A percentile compares a stretch with the other conserved stretches of the same genome.
These are phyloP conservation scores for Trimorus sp. DNA, from an alignment of 2,888 invertebrate genomes.

Conservation along the genomic window DNA sequence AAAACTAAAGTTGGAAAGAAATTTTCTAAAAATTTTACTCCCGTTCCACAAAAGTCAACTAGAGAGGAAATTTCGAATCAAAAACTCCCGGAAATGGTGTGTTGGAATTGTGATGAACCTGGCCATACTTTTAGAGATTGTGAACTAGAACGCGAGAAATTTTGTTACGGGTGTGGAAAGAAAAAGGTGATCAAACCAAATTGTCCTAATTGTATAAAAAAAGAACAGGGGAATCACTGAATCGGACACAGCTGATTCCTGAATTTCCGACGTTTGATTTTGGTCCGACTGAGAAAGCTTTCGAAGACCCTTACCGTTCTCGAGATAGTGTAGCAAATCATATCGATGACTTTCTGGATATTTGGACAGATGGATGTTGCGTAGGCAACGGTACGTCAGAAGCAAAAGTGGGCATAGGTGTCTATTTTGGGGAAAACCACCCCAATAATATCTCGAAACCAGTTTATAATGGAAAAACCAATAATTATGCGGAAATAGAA, in stretches of 20 bases:
- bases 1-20: too few species aligned
- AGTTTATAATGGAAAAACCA: background rate
- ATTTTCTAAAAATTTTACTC: too few species aligned
- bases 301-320: too few species aligned
- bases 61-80: too few species aligned
- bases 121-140: background rate
- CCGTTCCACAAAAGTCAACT: too few species aligned
- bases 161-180: background rate
- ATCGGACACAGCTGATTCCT: too few species aligned
- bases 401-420: slow-evolving; percentile 10
- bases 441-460: slow-evolving; percentile 20
- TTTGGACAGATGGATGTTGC: slow-evolving; percentile 22
- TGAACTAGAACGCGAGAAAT: background rate
- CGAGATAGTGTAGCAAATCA: too few species aligned
- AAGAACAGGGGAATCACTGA: background rate
- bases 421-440: slow-evolving; percentile 17
- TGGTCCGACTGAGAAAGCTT: too few species aligned
- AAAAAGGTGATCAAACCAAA: too few species aligned
- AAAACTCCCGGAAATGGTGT: background rate
- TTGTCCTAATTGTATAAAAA: too few species aligned
- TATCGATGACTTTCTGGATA: background rate
- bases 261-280: background rate
- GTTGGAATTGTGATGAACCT: slow-evolving; percentile 1
- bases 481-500: slow-evolving; percentile 21
- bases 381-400: background rate